A percentile compares a stretch with the other conserved stretches of the same genome.
Evolutionary conservation across 1,140 invertebrate species (phyloP).

Genomic region (Zaprionus camerounensis): DNA sequence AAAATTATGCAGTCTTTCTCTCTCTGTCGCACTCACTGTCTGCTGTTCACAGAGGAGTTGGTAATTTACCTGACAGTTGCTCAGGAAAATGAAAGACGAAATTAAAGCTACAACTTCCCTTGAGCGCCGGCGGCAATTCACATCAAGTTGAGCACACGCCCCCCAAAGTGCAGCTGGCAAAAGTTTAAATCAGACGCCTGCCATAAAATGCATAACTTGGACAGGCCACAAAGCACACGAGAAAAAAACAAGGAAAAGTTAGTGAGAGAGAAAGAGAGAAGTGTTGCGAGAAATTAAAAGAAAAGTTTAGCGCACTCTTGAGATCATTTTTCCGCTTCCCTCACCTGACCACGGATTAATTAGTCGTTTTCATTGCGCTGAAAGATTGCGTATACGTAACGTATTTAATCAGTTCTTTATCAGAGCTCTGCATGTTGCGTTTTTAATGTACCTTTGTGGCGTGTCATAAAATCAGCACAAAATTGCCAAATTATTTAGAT

Average conservation of each 20-base stretch:
- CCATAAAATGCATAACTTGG: slow-evolving; percentile 57
- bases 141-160: slow-evolving; percentile 59
- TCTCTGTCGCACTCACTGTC: not conserved
- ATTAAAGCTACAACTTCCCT: slow-evolving; percentile 28
- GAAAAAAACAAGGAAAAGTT: not conserved
- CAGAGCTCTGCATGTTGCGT: slow-evolving; percentile 24
- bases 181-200: slow-evolving; percentile 68
- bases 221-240: slow-evolving; percentile 12
- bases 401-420: slow-evolving; percentile 43
- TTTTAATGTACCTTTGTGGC: slow-evolving; percentile 53
- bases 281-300: slow-evolving; percentile 20
- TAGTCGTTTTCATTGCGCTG: slow-evolving; percentile 40
- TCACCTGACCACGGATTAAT: slow-evolving; percentile 36
- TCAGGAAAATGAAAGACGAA: slow-evolving; percentile 16
- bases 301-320: slow-evolving; percentile 33
- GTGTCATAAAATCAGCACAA: slow-evolving; percentile 61
- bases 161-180: slow-evolving; percentile 49
- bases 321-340: slow-evolving; percentile 30
- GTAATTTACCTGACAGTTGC: slow-evolving; percentile 27
- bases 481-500: slow-evolving; percentile 66
- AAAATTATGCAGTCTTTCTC: slow-evolving; percentile 4
- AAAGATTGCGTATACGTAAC: slow-evolving; percentile 31
- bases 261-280: not conserved
- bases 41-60: slow-evolving; percentile 25
- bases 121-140: slow-evolving; percentile 53